A percentile compares a stretch with the other conserved stretches of the same genome.
Conservation (phyloP, 2,113 vertebrate genomes). For the Gnathonemus longibarbis region DNA sequence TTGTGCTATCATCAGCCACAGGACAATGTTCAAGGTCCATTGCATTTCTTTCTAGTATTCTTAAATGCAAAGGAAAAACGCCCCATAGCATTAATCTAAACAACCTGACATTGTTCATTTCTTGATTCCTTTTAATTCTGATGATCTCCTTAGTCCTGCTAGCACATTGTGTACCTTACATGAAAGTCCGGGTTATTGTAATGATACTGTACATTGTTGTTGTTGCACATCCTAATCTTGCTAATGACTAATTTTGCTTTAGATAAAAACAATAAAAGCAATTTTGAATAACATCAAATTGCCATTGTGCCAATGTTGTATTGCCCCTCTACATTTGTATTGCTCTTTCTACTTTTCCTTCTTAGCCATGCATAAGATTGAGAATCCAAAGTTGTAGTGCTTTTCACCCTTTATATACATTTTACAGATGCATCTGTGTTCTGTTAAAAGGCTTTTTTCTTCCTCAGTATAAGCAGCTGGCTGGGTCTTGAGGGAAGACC, state of each 20-base stretch:
- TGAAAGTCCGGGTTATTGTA: background rate
- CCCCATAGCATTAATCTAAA: background rate
- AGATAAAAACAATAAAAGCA: background rate
- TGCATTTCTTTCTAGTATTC: conserved; percentile 24
- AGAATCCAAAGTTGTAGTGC: conserved; percentile 48
- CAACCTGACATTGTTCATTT: background rate
- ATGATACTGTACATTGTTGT: background rate
- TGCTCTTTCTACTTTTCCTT: conserved; percentile 29
- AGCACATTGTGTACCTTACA: background rate
- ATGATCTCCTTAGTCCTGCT: background rate
- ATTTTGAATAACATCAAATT: conserved; percentile 28
- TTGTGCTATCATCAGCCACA: conserved; percentile 33
- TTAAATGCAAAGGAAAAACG: conserved; percentile 9
- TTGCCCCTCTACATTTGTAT: conserved; percentile 22
- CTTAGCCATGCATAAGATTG: conserved; percentile 39
- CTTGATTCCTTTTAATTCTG: background rate
- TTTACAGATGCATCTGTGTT: conserved; percentile 58
- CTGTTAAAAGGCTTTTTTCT: conserved; percentile 56
- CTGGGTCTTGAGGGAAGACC: conserved; percentile 56
- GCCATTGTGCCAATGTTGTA: conserved; percentile 10
- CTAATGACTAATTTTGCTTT: background rate
- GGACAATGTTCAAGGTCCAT: conserved; percentile 36
- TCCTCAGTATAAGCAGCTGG: conserved; percentile 57
- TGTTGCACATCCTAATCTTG: background rate
- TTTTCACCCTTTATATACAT: conserved; percentile 42